Conservation (phyloP, 2,888 invertebrate species). For the Metallyticus violacea region DNA sequence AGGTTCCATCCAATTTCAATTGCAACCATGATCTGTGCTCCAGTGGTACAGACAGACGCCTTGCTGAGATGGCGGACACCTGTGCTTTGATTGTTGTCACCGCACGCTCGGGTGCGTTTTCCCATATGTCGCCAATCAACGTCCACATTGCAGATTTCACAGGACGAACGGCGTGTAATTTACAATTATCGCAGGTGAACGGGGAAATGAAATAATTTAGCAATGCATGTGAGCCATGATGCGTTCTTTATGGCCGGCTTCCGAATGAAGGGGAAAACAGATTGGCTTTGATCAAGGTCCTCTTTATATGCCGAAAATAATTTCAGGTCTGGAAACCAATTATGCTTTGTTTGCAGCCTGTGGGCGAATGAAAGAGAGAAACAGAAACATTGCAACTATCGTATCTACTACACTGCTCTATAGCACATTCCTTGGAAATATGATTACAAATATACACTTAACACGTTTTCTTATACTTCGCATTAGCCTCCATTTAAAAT, state of each 20-base stretch:
- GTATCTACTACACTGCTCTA: too few relatives aligned
- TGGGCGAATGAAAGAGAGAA: not conserved
- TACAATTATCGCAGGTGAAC: not conserved
- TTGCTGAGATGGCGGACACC: not conserved
- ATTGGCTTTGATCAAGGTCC: not conserved
- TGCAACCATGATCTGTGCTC: not conserved
- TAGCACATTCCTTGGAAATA: too few relatives aligned
- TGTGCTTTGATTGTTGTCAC: not conserved
- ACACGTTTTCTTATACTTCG: too few relatives aligned
- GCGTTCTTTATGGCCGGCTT: not conserved
- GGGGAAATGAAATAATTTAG: not conserved
- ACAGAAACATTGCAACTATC: too few relatives aligned
- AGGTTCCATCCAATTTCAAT: not conserved
- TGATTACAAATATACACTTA: too few relatives aligned
- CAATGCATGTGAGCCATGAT: not conserved
- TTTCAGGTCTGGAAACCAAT: not conserved
- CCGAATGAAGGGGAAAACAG: not conserved
- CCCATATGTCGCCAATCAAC: not conserved
- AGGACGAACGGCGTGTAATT: not conserved
- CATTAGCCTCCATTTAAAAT: too few relatives aligned
- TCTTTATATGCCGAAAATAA: not conserved
- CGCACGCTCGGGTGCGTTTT: not conserved
- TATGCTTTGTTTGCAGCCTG: not conserved
- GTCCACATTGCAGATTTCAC: not conserved
- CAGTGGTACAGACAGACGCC: not conserved